Percentiles rank a stretch among this genome's conserved stretches.
phyloP scores from a whole-genome alignment of 2,797 vertebrate genomes.

The Erethizon dorsatum region DNA sequence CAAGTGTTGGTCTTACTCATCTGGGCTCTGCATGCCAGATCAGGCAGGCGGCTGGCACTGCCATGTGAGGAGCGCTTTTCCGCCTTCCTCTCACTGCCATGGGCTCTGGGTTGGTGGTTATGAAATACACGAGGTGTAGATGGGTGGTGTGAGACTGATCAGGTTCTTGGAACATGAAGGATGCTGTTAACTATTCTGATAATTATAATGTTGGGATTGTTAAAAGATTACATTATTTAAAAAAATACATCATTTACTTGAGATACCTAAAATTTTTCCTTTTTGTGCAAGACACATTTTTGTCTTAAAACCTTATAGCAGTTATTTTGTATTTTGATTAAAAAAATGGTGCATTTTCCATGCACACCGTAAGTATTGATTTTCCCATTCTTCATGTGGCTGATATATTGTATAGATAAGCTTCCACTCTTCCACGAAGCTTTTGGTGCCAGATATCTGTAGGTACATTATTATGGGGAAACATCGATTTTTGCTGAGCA shows the following conservation, averaged over 20 bases:
- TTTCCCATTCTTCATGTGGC: constrained; percentile 31
- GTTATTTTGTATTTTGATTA: constrained; percentile 68
- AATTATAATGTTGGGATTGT: neutral
- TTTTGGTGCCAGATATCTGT: constrained; percentile 39
- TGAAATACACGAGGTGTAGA: neutral
- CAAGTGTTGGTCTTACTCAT: neutral
- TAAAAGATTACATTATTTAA: neutral
- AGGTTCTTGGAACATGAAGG: neutral
- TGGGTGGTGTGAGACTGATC: neutral
- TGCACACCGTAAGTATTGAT: constrained; percentile 23
- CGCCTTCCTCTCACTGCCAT: neutral
- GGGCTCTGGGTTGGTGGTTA: neutral
- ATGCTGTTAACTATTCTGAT: neutral
- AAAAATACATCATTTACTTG: neutral
- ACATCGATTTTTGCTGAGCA: constrained; percentile 74
- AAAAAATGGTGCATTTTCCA: constrained; percentile 57
- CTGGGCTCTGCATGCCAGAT: neutral
- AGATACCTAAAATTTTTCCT: neutral
- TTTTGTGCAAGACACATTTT: neutral
- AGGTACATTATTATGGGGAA: constrained; percentile 53
- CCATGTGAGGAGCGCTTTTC: neutral
- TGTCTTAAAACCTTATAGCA: constrained; percentile 32
- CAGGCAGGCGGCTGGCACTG: accelerated
- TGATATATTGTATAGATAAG: constrained; percentile 59
- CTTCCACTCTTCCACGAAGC: neutral